Conservation (phyloP, 2,113 vertebrate genomes). For the Cercocebus atys region DNA sequence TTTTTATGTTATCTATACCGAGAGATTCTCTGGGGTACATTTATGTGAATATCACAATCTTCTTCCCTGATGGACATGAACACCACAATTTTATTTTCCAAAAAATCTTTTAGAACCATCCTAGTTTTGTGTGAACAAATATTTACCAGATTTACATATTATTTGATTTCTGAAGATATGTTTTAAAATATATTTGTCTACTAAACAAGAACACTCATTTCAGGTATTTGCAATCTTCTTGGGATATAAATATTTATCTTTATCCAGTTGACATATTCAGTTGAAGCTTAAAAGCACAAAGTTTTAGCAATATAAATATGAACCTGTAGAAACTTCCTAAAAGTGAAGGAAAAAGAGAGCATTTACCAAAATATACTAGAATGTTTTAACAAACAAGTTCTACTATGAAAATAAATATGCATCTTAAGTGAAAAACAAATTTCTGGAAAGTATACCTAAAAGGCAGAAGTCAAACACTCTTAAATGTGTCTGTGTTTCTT, state of each 20-base stretch:
- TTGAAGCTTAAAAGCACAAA: conserved; percentile 28
- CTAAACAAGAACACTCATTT: conserved; percentile 51
- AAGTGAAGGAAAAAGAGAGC: conserved; percentile 16
- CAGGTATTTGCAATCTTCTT: conserved; percentile 37
- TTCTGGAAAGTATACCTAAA: not conserved
- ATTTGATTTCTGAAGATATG: conserved; percentile 38
- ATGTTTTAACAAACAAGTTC: not conserved
- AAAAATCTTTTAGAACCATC: conserved; percentile 21
- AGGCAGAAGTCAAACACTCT: not conserved
- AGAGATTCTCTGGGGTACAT: not conserved
- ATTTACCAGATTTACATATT: conserved; percentile 58
- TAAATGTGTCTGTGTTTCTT: not conserved
- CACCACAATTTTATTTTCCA: not conserved
- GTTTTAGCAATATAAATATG: conserved; percentile 14
- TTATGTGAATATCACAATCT: not conserved
- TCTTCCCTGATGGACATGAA: not conserved
- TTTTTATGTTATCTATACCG: not conserved
- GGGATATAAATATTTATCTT: conserved; percentile 67
- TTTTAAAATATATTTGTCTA: conserved; percentile 65
- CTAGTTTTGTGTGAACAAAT: not conserved
- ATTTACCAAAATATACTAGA: not conserved
- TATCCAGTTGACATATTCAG: conserved; percentile 3
- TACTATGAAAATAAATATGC: not conserved
- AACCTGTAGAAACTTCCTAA: not conserved
- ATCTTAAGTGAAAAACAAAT: not conserved